Evolutionary conservation across 2,888 invertebrate genomes (phyloP).

Genomic region (Neelides folsomi): DNA sequence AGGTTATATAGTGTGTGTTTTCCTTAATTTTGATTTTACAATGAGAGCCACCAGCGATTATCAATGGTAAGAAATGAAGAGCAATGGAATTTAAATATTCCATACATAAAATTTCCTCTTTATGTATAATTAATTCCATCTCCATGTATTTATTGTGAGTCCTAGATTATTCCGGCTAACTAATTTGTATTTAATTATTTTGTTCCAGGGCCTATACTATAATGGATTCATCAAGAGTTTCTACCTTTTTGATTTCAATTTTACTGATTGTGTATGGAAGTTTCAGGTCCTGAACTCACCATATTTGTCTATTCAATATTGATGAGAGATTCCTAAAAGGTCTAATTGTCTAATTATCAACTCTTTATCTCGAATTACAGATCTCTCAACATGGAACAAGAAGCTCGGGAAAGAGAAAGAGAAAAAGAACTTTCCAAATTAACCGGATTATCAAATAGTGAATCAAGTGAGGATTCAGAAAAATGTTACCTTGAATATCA

Average conservation of each 20-base stretch:
- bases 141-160: no score
- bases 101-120: conserved; percentile 7
- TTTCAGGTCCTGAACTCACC: conserved; percentile 47
- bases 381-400: conserved; percentile 89
- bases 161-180: no score
- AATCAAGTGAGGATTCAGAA: conserved; percentile 40
- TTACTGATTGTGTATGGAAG: conserved; percentile 93
- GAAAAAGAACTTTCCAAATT: conserved; percentile 59
- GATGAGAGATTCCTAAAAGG: conserved; percentile 1
- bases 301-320: background rate
- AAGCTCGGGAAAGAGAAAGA: conserved; percentile 67
- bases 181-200: no score
- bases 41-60: conserved; percentile 42
- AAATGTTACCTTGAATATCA: no score
- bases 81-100: no score
- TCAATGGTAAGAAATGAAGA: conserved; percentile 42
- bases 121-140: conserved; percentile 9
- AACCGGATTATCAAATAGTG: conserved; percentile 44
- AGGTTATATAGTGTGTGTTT: no score
- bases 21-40: background rate
- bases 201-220: conserved; percentile 73
- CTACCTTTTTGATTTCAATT: conserved; percentile 94
- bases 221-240: conserved; percentile 93
- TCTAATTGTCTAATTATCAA: conserved; percentile 8
- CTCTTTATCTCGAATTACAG: conserved; percentile 40